phyloP scores from a whole-genome alignment of 2,113 vertebrate genomes.

The Clupea harengus region DNA sequence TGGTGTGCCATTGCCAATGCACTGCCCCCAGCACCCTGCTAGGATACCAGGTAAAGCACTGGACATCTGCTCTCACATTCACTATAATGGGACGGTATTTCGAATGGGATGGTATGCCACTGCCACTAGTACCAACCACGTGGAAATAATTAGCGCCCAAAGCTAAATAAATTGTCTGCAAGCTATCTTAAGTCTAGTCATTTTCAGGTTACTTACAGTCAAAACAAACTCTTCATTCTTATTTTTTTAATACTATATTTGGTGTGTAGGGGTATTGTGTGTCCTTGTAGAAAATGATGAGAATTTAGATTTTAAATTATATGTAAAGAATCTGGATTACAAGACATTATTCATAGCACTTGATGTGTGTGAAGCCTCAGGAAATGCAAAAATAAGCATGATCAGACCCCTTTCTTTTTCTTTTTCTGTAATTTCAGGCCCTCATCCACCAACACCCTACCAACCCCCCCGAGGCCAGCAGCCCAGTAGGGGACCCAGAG shows the following conservation, averaged over 20 bases:
- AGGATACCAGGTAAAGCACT: constrained; percentile 29
- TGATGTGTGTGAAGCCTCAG: too few relatives aligned
- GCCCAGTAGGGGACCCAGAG: constrained; percentile 37
- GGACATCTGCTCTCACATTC: not conserved
- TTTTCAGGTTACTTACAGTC: not conserved
- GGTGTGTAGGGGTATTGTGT: not conserved
- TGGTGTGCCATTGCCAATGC: not conserved
- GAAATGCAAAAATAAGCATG: not conserved
- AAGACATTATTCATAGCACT: too few relatives aligned
- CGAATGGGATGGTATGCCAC: not conserved
- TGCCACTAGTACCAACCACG: not conserved
- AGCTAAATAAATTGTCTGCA: not conserved
- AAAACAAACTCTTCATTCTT: not conserved
- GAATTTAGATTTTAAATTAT: not conserved
- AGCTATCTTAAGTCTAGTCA: not conserved
- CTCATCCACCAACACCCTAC: not conserved
- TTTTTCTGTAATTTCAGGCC: constrained; percentile 26
- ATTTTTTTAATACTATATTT: not conserved
- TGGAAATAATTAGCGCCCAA: not conserved
- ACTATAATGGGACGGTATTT: not conserved
- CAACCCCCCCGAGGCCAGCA: not conserved
- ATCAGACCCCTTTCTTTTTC: not conserved
- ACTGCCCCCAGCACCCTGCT: not conserved
- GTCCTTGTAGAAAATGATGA: not conserved
- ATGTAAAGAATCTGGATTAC: not conserved